Evolutionary conservation across 2,797 vertebrate species (phyloP), one percentile per base, ranked within the genome.

Genomic region (Poecilia wingei): DNA sequence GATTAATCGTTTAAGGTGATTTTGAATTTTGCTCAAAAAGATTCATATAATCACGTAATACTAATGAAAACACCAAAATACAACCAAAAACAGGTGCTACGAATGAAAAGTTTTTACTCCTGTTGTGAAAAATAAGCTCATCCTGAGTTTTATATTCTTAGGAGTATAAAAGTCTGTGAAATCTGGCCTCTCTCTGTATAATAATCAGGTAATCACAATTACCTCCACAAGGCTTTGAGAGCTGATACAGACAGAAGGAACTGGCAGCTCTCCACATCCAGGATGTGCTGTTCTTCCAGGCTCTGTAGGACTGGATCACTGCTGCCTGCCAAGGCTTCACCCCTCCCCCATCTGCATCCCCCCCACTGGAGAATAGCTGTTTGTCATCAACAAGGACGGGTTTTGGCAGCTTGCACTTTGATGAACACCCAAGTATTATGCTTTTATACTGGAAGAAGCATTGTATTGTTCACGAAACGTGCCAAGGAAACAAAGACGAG

Each of bases 221-320:
- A 87, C 80, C 84, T 86, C 57, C 79, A 18, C 36, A 6, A 59
- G 76, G 82, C 81, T 83, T 72, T 85, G 57, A 75, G 81, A 85
- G 83, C 73, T 71, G 81, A 87, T 86, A 85, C 82, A 83, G 79
- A 76, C 83, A 78, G 79, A 84, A 76, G 7, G 53, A 77, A 82
- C 84, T 93, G 89, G 90, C 88, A 91, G 84, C 86, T 73, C 25
- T 83, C 76, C 81, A 76, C 87, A 72, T 61, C 81, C 84, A 87
- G 86, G 87, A 93, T 89, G 79, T 83, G 83, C 85, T 80, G 85
- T 84, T 92, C 89, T 88, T 93, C 83, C 85, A 91, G 87, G 88
- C 89, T 84, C 83, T 82, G 86, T 75, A 79, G 74, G 83, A 84
- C 87, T 88, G 90, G 90, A 90, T 82, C 76, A n/a, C 84, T 80